phyloP scores from a whole-genome alignment of 2,113 vertebrate genomes.

The Numenius arquata region DNA sequence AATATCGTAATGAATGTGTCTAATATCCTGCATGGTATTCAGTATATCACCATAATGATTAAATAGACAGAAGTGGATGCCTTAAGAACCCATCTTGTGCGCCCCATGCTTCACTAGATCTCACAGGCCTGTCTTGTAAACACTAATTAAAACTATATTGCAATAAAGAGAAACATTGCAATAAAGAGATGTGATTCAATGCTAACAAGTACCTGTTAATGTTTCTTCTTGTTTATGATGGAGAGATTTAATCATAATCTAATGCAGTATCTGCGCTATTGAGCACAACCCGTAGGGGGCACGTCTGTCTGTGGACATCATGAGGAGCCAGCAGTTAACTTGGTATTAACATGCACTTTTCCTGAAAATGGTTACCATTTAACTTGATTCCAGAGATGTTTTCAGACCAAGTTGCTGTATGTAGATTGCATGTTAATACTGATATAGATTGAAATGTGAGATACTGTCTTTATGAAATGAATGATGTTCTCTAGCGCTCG shows the following conservation, averaged over 20 bases:
- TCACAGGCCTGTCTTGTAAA: slow-evolving; percentile 46
- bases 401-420: neutral
- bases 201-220: slow-evolving; percentile 15
- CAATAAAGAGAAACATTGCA: slow-evolving; percentile 14
- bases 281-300: neutral
- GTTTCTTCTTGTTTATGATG: slow-evolving; percentile 5
- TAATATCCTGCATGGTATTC: slow-evolving; percentile 4
- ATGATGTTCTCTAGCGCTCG: neutral
- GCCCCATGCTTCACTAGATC: neutral
- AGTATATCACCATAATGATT: slow-evolving; percentile 19
- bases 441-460: accelerated
- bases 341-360: accelerated
- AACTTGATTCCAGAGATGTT: neutral
- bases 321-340: neutral
- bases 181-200: slow-evolving; percentile 18
- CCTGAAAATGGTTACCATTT: accelerated
- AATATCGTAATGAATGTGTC: slow-evolving; percentile 17
- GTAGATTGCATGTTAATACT: neutral
- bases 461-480: neutral
- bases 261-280: accelerated
- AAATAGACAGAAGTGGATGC: slow-evolving; percentile 11
- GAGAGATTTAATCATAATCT: neutral
- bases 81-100: neutral
- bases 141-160: slow-evolving; percentile 49
- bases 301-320: neutral